Evolutionary conservation across 2,113 vertebrate genomes (phyloP).

Genomic region (Falcunculus frontatus): DNA sequence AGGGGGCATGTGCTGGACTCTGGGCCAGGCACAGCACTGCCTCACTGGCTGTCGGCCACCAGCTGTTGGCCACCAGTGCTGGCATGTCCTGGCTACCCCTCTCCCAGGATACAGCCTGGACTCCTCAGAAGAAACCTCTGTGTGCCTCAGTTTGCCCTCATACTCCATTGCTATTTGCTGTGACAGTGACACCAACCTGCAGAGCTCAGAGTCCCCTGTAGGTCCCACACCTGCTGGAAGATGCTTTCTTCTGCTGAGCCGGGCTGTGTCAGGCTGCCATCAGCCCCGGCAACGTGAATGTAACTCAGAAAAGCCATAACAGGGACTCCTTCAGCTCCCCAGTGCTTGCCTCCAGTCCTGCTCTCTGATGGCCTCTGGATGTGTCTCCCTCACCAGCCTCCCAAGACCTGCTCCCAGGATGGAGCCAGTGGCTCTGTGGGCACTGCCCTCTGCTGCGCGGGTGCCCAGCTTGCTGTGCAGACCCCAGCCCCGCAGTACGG

Average conservation of each 20-base stretch:
- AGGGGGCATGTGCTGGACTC: background rate
- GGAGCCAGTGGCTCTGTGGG: background rate
- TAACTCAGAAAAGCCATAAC: background rate
- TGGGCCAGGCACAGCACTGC: background rate
- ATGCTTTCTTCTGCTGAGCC: background rate
- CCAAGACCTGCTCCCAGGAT: background rate
- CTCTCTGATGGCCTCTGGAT: background rate
- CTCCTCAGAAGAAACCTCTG: background rate
- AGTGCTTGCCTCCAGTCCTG: background rate
- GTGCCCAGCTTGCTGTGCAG: background rate
- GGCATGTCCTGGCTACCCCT: background rate
- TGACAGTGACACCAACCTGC: background rate
- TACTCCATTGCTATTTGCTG: background rate
- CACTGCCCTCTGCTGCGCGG: fast-evolving
- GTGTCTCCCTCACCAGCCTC: background rate
- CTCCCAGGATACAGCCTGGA: background rate
- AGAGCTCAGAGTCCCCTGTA: background rate
- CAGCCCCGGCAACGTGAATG: background rate
- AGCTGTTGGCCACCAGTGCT: background rate
- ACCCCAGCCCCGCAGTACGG: fast-evolving
- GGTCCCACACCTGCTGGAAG: background rate
- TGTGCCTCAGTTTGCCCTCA: background rate
- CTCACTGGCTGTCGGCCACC: background rate
- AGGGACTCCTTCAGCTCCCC: background rate
- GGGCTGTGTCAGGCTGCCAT: fast-evolving